Evolutionary conservation across 2,888 invertebrate species (phyloP).

Genomic region (Drosophila rubida): DNA sequence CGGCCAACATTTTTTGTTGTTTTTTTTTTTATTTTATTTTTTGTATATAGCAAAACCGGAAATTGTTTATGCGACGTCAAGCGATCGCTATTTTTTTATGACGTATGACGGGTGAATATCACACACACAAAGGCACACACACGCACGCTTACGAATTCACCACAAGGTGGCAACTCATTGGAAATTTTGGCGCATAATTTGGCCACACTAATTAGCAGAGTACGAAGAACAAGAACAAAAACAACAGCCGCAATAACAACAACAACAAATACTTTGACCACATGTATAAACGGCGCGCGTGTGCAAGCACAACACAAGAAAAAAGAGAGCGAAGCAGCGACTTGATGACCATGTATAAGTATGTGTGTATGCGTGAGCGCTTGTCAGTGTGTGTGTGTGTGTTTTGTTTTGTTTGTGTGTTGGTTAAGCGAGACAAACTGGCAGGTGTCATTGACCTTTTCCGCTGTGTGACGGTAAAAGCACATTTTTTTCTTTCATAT

Average conservation of each 20-base stretch:
- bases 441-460: constrained; percentile 80
- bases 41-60: constrained; percentile 68
- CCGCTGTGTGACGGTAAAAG: constrained; percentile 67
- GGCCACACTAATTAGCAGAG: constrained; percentile 76
- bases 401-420: constrained; percentile 31
- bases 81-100: constrained; percentile 67
- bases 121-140: constrained; percentile 5
- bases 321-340: constrained; percentile 46
- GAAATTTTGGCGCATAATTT: constrained; percentile 72
- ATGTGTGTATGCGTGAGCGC: constrained; percentile 7
- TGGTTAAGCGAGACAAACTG: constrained; percentile 69
- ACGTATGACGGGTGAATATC: constrained; percentile 55
- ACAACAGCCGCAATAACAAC: constrained; percentile 38
- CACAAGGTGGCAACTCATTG: constrained; percentile 56
- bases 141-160: constrained; percentile 12
- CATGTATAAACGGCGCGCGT: constrained; percentile 66
- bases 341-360: constrained; percentile 54
- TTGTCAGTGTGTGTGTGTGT: constrained; percentile 8
- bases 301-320: constrained; percentile 44
- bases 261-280: constrained; percentile 60
- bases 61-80: constrained; percentile 70
- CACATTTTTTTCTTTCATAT: constrained; percentile 42
- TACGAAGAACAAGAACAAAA: constrained; percentile 39
- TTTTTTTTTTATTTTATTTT: background rate
- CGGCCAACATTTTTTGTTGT: constrained; percentile 47